phyloP scores from a whole-genome alignment of 2,888 invertebrate genomes.

The Acleris literana region DNA sequence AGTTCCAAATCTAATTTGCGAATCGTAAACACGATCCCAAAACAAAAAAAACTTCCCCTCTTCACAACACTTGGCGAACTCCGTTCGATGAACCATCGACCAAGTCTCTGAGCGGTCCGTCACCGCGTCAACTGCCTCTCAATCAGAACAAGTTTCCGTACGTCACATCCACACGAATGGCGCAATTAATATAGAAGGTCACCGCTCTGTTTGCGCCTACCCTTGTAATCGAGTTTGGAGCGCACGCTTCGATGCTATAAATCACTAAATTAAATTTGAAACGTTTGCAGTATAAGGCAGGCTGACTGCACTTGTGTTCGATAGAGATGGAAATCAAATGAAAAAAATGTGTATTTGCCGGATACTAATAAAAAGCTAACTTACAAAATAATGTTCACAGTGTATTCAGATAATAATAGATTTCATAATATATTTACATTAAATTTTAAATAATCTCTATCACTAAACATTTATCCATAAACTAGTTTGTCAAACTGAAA shows the following conservation, averaged over 20 bases:
- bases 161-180: constrained; percentile 53
- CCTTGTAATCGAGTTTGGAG: constrained; percentile 55
- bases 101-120: constrained; percentile 20
- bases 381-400: no score
- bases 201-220: constrained; percentile 58
- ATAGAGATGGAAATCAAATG: constrained; percentile 1
- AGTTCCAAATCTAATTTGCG: not conserved
- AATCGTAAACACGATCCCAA: not conserved
- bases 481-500: no score
- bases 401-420: no score
- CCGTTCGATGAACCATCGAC: constrained; percentile 15
- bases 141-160: constrained; percentile 35
- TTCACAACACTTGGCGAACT: constrained; percentile 18
- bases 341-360: no score
- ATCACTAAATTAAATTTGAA: constrained; percentile 66
- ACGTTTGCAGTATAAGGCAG: constrained; percentile 52
- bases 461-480: no score
- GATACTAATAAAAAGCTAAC: no score
- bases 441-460: no score
- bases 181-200: constrained; percentile 63
- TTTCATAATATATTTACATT: no score
- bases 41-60: constrained; percentile 6
- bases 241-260: constrained; percentile 45
- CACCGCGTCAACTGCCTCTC: constrained; percentile 42
- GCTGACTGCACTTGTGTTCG: constrained; percentile 21